Evolutionary conservation across 2,888 invertebrate species (phyloP), one percentile per base, ranked within the genome.

Genomic region (Andrena flavipes): DNA sequence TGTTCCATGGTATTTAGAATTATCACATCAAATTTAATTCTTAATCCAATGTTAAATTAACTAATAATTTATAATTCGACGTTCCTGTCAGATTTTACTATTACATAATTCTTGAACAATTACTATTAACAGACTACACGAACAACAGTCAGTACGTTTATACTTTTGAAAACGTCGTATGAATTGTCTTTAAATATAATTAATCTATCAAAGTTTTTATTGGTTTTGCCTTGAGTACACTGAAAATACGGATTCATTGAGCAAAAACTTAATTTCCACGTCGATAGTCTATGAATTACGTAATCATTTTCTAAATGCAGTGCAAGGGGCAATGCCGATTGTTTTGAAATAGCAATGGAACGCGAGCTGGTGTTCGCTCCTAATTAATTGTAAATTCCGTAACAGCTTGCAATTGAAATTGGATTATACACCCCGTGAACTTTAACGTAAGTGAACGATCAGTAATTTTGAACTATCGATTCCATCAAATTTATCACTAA

Each of bases 331-430:
- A 35, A 26, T 16, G 35, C 23, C 23, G 26, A 73, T 59, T 65
- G 26, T n/a, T 49, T 60, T 59, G 48, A 10, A 63, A 70, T 64
- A 7, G 69, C 30, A 42, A 42, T 49, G 35, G 49, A 56, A 64
- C n/a, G 4, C 13, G 3, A 33, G 33, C 20, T 20, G 8, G 65
- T 30, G 29, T 65, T 60, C 65, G 6, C 35, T 35, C n/a, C 68
- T 56, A 63, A 79, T 79, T 56, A 79, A 73, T 73, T 69, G 63
- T 67, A 72, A 79, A 80, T 79, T 78, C 79, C 48, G 62, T n/a
- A 67, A 63, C 33, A 29, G 62, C 48, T 68, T 23, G 54, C 48
- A 56, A 80, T 80, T 26, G 79, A 78, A 80, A 78, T 73, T 80
- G 29, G 49, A 73, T 68, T 79, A 79, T 64, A 68, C 16, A 73